These are phyloP conservation scores for Larimichthys polyactis DNA, from an alignment of 2,113 vertebrate species.

Conservation along the genomic window DNA sequence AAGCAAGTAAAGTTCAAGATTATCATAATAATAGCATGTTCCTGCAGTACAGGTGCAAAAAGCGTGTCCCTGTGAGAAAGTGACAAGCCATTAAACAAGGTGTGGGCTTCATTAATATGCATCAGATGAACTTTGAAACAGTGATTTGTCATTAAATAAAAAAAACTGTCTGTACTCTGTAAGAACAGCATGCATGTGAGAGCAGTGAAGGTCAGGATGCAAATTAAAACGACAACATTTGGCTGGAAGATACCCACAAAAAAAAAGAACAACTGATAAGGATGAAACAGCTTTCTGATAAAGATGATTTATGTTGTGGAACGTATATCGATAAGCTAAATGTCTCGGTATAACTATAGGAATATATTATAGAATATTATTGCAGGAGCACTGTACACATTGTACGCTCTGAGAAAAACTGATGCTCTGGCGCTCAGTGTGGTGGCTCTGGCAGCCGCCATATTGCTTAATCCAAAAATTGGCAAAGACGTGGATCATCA, in stretches of 20 bases:
- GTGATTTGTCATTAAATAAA: conserved; percentile 39
- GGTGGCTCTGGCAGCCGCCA: too few species aligned
- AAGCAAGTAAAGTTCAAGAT: conserved; percentile 54
- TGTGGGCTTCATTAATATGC: conserved; percentile 41
- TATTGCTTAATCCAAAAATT: too few species aligned
- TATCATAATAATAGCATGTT: conserved; percentile 66
- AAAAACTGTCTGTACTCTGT: conserved; percentile 9
- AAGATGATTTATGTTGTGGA: conserved; percentile 13
- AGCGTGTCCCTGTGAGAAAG: neutral
- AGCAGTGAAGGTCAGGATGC: conserved; percentile 35
- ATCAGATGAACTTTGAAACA: conserved; percentile 63
- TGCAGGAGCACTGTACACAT: neutral
- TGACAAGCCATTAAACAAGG: conserved; percentile 35
- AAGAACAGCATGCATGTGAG: conserved; percentile 13
- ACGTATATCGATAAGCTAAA: conserved; percentile 11
- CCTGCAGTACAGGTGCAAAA: neutral
- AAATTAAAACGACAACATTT: neutral
- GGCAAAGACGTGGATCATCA: too few species aligned
- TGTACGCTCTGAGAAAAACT: too few species aligned
- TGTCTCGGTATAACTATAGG: neutral
- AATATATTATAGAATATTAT: neutral
- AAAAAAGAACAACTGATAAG: conserved; percentile 17
- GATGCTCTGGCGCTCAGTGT: too few species aligned
- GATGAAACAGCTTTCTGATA: neutral
- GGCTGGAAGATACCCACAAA: neutral